Evolutionary conservation across 2,113 vertebrate genomes (phyloP).

Genomic region (Serilophus lunatus): DNA sequence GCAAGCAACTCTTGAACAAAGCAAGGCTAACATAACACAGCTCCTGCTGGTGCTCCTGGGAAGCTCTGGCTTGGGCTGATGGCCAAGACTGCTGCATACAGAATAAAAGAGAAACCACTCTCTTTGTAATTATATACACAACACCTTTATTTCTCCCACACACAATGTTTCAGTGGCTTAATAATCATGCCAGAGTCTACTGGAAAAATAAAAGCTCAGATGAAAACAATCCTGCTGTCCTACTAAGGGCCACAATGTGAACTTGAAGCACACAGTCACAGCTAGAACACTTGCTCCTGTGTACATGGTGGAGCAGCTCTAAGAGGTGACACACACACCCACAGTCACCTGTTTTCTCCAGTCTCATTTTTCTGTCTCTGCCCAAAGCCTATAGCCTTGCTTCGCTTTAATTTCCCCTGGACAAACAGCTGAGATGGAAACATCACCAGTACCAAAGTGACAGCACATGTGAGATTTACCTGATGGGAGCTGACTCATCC

Average conservation of each 20-base stretch:
- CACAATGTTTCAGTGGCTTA: not conserved
- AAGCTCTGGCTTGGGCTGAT: not conserved
- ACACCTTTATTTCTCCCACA: not conserved
- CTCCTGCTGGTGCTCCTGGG: not conserved
- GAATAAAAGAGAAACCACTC: not conserved
- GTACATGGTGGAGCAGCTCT: not conserved
- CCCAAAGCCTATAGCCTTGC: not conserved
- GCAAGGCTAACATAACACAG: not conserved
- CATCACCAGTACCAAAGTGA: accelerated
- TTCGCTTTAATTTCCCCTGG: accelerated
- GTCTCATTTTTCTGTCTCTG: not conserved
- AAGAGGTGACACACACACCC: not conserved
- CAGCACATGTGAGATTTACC: conserved; percentile 70
- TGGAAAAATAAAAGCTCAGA: not conserved
- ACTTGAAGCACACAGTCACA: not conserved
- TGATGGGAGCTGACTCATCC: conserved; percentile 95
- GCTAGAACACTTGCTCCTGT: accelerated
- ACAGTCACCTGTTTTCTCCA: not conserved
- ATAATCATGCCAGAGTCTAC: not conserved
- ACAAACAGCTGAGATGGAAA: not conserved
- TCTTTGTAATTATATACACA: not conserved
- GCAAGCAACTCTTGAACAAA: not conserved
- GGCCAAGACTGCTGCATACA: not conserved
- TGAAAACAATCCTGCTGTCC: not conserved
- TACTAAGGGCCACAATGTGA: not conserved